These are phyloP conservation scores for Tonatia bakeri DNA, from an alignment of 2,113 vertebrate species.

Conservation along the genomic window DNA sequence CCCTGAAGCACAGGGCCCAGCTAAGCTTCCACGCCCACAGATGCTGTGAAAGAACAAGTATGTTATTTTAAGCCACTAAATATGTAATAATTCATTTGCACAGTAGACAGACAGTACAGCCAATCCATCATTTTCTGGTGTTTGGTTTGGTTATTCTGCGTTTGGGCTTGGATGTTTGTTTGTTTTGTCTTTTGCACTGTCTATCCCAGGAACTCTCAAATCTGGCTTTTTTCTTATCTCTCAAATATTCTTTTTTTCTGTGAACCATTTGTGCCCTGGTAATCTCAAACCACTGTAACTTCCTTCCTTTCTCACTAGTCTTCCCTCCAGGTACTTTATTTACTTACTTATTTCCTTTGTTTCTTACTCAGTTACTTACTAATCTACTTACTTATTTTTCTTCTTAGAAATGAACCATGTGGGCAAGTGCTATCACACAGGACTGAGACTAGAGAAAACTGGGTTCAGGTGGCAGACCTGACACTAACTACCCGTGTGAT, in stretches of 20 bases:
- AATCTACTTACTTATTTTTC: neutral
- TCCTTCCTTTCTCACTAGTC: neutral
- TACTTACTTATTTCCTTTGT: neutral
- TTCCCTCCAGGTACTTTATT: neutral
- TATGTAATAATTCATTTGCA: neutral
- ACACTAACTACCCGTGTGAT: neutral
- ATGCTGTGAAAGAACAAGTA: neutral
- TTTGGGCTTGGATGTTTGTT: neutral
- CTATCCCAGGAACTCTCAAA: neutral
- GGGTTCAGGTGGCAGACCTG: neutral
- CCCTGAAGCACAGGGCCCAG: neutral
- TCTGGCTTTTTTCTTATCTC: neutral
- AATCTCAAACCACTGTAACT: neutral
- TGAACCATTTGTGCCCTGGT: neutral
- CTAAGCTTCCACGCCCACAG: neutral
- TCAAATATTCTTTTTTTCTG: neutral
- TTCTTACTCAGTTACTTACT: neutral
- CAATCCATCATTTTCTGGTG: neutral
- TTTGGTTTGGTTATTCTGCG: neutral
- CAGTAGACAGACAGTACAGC: neutral
- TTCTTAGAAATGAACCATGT: neutral
- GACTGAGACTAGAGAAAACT: neutral
- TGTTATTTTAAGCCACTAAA: neutral
- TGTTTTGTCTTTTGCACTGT: neutral
- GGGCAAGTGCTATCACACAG: neutral